Conservation (phyloP, 2,888 invertebrate genomes). For the Agrilus biguttatus region DNA sequence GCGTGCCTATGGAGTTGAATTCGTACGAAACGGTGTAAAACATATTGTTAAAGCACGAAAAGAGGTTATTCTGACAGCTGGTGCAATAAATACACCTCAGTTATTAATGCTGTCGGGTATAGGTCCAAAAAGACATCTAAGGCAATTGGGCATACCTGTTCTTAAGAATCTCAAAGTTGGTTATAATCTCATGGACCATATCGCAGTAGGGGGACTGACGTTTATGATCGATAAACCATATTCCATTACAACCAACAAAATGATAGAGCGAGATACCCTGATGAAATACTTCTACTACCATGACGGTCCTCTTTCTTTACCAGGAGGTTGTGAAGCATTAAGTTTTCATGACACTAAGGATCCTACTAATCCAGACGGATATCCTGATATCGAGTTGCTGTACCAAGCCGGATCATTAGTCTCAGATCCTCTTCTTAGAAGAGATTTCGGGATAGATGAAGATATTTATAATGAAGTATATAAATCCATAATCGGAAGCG, state of each 20-base stretch:
- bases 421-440: slow-evolving; percentile 34
- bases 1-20: slow-evolving; percentile 49
- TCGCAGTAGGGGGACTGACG: slow-evolving; percentile 50
- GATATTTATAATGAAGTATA: slow-evolving; percentile 24
- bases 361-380: slow-evolving; percentile 40
- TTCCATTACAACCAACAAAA: slow-evolving; percentile 24
- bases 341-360: slow-evolving; percentile 46
- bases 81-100: slow-evolving; percentile 60
- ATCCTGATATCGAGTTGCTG: slow-evolving; percentile 54
- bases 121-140: slow-evolving; percentile 32
- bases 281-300: slow-evolving; percentile 25
- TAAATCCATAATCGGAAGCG: slow-evolving; percentile 22
- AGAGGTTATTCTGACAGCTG: slow-evolving; percentile 63
- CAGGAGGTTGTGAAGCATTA: slow-evolving; percentile 54
- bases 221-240: slow-evolving; percentile 42
- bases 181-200: slow-evolving; percentile 39
- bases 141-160: slow-evolving; percentile 27
- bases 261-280: slow-evolving; percentile 20
- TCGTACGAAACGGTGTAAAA: slow-evolving; percentile 40
- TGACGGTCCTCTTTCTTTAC: slow-evolving; percentile 34
- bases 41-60: slow-evolving; percentile 42
- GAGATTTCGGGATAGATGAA: slow-evolving; percentile 33
- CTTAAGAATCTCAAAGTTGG: slow-evolving; percentile 38
- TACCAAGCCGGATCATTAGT: slow-evolving; percentile 47
- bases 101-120: slow-evolving; percentile 60